These are phyloP conservation scores for Bovichtus variegatus DNA, from an alignment of 2,797 vertebrate species.

Conservation along the genomic window DNA sequence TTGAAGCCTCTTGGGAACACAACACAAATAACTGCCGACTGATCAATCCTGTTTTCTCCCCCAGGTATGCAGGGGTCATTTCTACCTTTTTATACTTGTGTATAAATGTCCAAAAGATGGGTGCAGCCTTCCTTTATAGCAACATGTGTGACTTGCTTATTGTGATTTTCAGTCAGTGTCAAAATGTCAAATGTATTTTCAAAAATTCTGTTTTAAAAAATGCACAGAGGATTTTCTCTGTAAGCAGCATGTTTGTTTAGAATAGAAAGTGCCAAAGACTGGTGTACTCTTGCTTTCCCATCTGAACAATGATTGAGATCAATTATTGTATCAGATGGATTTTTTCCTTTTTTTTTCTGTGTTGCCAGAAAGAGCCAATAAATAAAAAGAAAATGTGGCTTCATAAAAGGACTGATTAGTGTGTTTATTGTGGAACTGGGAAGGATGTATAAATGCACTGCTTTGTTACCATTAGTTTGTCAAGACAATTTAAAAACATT, in stretches of 20 bases:
- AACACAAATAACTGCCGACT: conserved; percentile 53
- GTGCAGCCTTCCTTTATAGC: conserved; percentile 48
- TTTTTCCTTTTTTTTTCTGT: conserved; percentile 38
- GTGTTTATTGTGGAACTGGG: conserved; percentile 26
- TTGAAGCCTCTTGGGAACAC: conserved; percentile 21
- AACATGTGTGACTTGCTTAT: conserved; percentile 62
- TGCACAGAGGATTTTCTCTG: conserved; percentile 53
- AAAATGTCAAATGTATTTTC: conserved; percentile 62
- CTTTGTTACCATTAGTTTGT: not conserved
- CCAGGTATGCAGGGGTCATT: conserved; percentile 39
- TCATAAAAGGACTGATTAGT: conserved; percentile 33
- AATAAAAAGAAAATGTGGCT: conserved; percentile 59
- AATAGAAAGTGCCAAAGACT: conserved; percentile 77
- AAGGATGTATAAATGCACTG: not conserved
- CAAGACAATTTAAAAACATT: not conserved
- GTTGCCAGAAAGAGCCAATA: conserved; percentile 65
- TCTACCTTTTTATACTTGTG: conserved; percentile 67
- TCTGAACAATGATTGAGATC: conserved; percentile 43
- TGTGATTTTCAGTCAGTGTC: conserved; percentile 65
- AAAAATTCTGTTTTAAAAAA: conserved; percentile 53
- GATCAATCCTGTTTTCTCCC: conserved; percentile 32
- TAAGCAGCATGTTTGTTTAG: conserved; percentile 78
- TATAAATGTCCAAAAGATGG: conserved; percentile 45
- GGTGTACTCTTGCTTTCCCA: conserved; percentile 62
- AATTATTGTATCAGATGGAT: conserved; percentile 54